phyloP scores from a whole-genome alignment of 2,113 vertebrate species.

The Lagopus muta region DNA sequence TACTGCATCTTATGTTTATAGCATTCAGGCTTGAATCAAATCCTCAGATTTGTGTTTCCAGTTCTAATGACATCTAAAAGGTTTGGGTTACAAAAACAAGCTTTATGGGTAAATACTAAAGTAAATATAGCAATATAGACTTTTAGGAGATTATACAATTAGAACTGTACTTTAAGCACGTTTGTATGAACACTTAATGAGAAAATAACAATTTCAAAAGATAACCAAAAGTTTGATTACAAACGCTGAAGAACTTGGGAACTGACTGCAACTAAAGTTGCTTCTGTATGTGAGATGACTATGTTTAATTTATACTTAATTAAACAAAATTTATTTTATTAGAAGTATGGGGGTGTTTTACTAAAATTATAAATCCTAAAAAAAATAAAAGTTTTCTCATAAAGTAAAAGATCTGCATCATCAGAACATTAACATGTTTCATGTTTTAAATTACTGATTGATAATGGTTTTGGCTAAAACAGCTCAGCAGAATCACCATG shows the following conservation, averaged over 20 bases:
- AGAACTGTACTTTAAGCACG: neutral
- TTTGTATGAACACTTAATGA: neutral
- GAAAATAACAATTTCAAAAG: neutral
- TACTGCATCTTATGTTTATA: neutral
- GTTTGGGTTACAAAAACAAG: neutral
- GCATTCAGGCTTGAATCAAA: neutral
- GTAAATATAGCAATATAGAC: neutral
- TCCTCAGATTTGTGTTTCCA: neutral
- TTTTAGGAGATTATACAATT: neutral
- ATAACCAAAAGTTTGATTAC: neutral
- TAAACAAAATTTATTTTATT: neutral
- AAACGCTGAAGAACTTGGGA: rapidly evolving
- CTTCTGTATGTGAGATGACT: neutral
- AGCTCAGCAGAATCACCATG: neutral
- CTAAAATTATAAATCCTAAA: neutral
- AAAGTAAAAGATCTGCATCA: neutral
- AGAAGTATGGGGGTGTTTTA: neutral
- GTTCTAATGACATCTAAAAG: neutral
- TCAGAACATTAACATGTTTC: neutral
- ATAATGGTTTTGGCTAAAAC: neutral
- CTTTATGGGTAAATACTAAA: neutral
- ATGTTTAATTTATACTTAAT: neutral
- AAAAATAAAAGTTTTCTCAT: neutral
- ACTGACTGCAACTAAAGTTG: neutral
- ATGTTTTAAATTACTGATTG: neutral